These are phyloP conservation scores for Microhierax caerulescens DNA, from an alignment of 2,797 vertebrate species.

Conservation along the genomic window DNA sequence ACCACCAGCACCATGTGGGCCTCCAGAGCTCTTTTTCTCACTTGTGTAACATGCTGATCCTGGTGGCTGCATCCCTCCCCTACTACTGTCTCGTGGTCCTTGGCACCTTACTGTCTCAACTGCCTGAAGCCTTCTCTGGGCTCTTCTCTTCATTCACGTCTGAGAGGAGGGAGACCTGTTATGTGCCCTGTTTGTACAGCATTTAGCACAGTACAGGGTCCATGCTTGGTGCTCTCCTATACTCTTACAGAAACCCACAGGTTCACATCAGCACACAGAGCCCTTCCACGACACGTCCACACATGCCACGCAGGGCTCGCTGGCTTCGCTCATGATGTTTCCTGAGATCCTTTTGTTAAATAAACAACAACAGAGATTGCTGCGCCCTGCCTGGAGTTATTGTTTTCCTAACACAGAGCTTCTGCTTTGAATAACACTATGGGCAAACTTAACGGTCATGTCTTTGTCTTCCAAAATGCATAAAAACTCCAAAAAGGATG, in stretches of 20 bases:
- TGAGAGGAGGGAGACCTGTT: not conserved
- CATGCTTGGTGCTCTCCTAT: not conserved
- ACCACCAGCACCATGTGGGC: not conserved
- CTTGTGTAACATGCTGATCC: rapidly evolving
- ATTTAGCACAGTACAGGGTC: not conserved
- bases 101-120: not conserved
- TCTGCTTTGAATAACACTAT: conserved; percentile 10
- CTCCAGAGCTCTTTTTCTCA: not conserved
- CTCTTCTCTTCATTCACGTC: not conserved
- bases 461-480: not conserved
- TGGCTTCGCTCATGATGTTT: not conserved
- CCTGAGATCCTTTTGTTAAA: conserved; percentile 22
- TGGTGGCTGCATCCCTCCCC: not conserved
- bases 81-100: not conserved
- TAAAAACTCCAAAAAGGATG: not conserved
- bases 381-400: not conserved
- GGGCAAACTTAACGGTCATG: not conserved
- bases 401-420: not conserved
- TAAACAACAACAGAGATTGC: conserved; percentile 21
- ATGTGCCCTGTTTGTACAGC: not conserved
- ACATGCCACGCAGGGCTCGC: not conserved
- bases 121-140: not conserved
- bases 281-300: not conserved
- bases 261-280: not conserved
- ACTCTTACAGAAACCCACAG: not conserved